phyloP scores from a whole-genome alignment of 2,888 invertebrate genomes.

The Apodemia hepburni region DNA sequence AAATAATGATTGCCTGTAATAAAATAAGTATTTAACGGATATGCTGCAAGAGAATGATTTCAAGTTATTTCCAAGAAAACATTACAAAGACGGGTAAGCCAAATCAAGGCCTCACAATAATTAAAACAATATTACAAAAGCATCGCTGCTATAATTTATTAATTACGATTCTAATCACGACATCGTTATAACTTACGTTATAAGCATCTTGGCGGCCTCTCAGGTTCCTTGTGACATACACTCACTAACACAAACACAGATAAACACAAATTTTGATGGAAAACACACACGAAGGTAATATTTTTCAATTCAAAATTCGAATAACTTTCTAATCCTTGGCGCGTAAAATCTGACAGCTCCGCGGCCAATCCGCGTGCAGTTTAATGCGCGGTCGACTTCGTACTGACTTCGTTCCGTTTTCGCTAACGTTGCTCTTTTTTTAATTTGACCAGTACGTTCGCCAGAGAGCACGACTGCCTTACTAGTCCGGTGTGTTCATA shows the following conservation, averaged over 20 bases:
- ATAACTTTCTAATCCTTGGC: constrained; percentile 60
- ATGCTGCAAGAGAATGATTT: background rate
- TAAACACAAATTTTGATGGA: constrained; percentile 37
- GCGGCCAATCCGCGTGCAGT: constrained; percentile 46
- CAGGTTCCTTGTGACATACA: constrained; percentile 42
- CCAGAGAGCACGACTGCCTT: constrained; percentile 32
- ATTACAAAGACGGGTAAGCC: constrained; percentile 7
- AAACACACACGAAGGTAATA: constrained; percentile 45
- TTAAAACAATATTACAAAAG: constrained; percentile 17
- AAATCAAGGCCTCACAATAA: constrained; percentile 13
- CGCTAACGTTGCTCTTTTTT: constrained; percentile 38
- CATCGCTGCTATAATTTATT: constrained; percentile 30
- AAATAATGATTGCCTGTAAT: background rate
- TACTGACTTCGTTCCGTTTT: constrained; percentile 53
- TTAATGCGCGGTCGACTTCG: constrained; percentile 52
- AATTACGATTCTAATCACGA: constrained; percentile 42
- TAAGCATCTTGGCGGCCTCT: constrained; percentile 63
- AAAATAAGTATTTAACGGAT: constrained; percentile 8
- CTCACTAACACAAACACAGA: constrained; percentile 59
- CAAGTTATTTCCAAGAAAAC: constrained; percentile 10
- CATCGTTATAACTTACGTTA: constrained; percentile 61
- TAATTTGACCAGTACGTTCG: constrained; percentile 36
- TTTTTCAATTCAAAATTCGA: constrained; percentile 35
- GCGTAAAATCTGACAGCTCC: constrained; percentile 41
- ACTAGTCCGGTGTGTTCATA: constrained; percentile 57